These are phyloP conservation scores for Tenebrosternarchus preto DNA, from an alignment of 2,113 vertebrate species.

Conservation along the genomic window DNA sequence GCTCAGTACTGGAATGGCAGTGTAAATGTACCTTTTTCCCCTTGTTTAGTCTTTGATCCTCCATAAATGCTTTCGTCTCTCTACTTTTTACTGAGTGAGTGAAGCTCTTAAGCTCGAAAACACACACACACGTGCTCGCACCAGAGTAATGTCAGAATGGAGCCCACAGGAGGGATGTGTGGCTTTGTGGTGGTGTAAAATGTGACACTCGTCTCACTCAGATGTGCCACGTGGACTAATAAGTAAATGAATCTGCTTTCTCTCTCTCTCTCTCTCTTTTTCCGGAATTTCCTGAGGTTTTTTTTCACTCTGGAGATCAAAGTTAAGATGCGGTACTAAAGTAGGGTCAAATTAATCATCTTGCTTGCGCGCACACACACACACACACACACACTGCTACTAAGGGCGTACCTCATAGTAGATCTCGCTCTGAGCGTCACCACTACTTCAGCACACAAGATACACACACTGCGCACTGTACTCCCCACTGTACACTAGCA, in stretches of 20 bases:
- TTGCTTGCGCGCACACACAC: too few species aligned
- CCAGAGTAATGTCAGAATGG: not conserved
- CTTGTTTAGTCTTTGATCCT: conserved; percentile 19
- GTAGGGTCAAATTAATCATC: conserved; percentile 1
- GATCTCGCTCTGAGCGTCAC: too few species aligned
- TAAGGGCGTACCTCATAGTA: too few species aligned
- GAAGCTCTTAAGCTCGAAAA: conserved; percentile 25
- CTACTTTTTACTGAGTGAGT: conserved; percentile 19
- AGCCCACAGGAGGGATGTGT: too few species aligned
- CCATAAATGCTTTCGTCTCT: not conserved
- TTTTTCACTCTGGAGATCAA: conserved; percentile 34
- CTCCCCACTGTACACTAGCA: too few species aligned
- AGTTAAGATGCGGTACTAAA: conserved; percentile 6
- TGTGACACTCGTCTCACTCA: not conserved
- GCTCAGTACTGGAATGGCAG: not conserved
- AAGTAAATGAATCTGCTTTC: conserved; percentile 35
- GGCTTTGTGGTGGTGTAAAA: too few species aligned
- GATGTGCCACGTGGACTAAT: conserved; percentile 16
- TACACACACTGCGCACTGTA: too few species aligned
- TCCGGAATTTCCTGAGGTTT: conserved; percentile 8
- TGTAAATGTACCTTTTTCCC: conserved; percentile 35
- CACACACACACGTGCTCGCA: not conserved
- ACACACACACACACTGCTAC: too few species aligned
- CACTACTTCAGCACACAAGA: too few species aligned
- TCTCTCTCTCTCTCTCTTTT: conserved; percentile 3